Conservation (phyloP, 2,888 invertebrate species). For the Drosophila hamatofila region DNA sequence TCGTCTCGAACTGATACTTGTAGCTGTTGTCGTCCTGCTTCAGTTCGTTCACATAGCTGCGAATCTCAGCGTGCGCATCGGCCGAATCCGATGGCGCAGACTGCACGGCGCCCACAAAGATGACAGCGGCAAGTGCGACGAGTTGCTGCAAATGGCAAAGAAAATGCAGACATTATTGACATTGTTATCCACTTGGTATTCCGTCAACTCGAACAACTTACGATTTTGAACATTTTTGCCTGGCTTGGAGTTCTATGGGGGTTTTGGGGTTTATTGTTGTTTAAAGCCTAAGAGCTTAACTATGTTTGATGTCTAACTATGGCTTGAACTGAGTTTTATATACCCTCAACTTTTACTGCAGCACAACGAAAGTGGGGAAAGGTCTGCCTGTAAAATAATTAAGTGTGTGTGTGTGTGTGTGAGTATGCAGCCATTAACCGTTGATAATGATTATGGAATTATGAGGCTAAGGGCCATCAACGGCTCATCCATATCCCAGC, state of each 20-base stretch:
- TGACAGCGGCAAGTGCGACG: constrained; percentile 52
- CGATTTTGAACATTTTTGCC: constrained; percentile 80
- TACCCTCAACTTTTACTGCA: constrained; percentile 39
- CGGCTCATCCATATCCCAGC: constrained; percentile 32
- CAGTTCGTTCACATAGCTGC: constrained; percentile 84
- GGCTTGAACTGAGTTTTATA: constrained; percentile 59
- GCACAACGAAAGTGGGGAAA: constrained; percentile 62
- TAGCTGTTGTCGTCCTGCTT: constrained; percentile 84
- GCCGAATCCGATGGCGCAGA: constrained; percentile 66
- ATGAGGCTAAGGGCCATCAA: constrained; percentile 36
- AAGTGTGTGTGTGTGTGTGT: constrained; percentile 11
- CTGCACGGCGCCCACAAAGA: constrained; percentile 33
- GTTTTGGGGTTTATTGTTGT: constrained; percentile 54
- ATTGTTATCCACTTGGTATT: constrained; percentile 2
- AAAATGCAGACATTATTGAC: constrained; percentile 6
- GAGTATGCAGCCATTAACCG: constrained; percentile 58
- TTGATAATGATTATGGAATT: constrained; percentile 55
- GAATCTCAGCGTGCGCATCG: constrained; percentile 77
- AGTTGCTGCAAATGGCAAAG: constrained; percentile 63
- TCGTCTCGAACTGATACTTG: constrained; percentile 86
- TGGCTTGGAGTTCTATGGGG: constrained; percentile 41
- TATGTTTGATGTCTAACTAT: constrained; percentile 67
- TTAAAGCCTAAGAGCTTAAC: constrained; percentile 71
- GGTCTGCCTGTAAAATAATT: constrained; percentile 1
- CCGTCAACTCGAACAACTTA: constrained; percentile 65